These are phyloP conservation scores for Atta cephalotes DNA, from an alignment of 1,140 invertebrate species.

Conservation along the genomic window DNA sequence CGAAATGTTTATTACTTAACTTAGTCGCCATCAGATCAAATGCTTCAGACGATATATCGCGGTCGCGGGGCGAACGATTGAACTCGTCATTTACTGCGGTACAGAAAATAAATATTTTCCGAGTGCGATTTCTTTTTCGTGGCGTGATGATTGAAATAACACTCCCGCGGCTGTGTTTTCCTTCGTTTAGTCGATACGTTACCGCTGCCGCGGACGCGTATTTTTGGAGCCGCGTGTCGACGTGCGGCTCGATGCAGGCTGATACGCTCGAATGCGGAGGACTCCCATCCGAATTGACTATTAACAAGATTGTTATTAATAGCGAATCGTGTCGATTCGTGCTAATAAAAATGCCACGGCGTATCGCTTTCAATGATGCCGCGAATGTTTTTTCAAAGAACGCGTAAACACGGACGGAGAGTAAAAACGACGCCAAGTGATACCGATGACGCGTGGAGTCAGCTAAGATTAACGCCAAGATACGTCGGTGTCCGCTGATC, in stretches of 20 bases:
- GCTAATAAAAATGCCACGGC: constrained; percentile 36
- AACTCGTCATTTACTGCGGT: constrained; percentile 62
- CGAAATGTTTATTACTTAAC: no score
- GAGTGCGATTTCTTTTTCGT: constrained; percentile 76
- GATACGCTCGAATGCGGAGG: constrained; percentile 2
- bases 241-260: constrained; percentile 20
- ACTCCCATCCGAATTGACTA: constrained; percentile 43
- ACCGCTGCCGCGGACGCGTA: constrained; percentile 60
- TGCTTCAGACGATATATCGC: background rate
- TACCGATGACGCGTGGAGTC: constrained; percentile 27
- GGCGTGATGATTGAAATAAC: constrained; percentile 79
- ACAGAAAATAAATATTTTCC: constrained; percentile 78
- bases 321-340: constrained; percentile 38
- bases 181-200: constrained; percentile 74
- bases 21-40: constrained; percentile 7
- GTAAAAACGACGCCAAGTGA: constrained; percentile 24
- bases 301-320: constrained; percentile 47
- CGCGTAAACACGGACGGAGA: constrained; percentile 30
- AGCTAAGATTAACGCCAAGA: constrained; percentile 45
- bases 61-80: constrained; percentile 24
- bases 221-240: constrained; percentile 69
- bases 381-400: constrained; percentile 14
- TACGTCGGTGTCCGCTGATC: background rate
- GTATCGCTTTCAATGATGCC: background rate
- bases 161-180: constrained; percentile 75